These are phyloP conservation scores for Drosophila nigritarsus DNA, from an alignment of 2,888 invertebrate species.

Conservation along the genomic window DNA sequence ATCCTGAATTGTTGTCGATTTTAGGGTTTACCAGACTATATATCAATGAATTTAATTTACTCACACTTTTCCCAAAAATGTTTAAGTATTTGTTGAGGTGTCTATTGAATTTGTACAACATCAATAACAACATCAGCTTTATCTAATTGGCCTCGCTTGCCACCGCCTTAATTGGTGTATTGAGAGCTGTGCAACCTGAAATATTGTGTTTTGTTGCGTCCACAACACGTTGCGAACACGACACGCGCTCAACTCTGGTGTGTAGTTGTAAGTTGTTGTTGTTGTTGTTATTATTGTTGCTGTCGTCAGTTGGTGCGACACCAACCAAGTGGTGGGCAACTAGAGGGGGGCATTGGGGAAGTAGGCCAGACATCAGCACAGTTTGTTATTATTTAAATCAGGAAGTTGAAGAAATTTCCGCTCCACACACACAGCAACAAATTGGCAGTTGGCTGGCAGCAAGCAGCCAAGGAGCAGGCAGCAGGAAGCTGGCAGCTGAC, in stretches of 20 bases:
- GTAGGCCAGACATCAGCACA: constrained; percentile 47
- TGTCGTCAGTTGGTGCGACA: constrained; percentile 76
- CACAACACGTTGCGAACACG: not conserved
- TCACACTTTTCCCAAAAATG: not conserved
- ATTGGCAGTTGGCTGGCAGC: constrained; percentile 61
- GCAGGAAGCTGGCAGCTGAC: constrained; percentile 22
- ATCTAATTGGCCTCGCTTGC: not conserved
- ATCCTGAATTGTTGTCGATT: not conserved
- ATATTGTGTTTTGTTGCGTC: not conserved
- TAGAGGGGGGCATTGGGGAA: not conserved
- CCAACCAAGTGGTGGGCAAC: constrained; percentile 44
- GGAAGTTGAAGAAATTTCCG: constrained; percentile 83
- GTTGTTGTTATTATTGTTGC: constrained; percentile 14
- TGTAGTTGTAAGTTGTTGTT: constrained; percentile 21
- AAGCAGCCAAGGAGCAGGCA: constrained; percentile 12
- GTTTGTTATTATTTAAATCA: constrained; percentile 82
- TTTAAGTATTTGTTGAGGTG: not conserved
- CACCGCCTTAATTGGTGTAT: not conserved
- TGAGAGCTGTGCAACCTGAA: not conserved
- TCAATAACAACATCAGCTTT: not conserved
- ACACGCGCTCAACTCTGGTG: not conserved
- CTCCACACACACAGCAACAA: constrained; percentile 69
- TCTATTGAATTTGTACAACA: not conserved
- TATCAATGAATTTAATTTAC: not conserved
- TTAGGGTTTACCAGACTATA: not conserved